Percentiles rank a stretch among this genome's conserved stretches.
Evolutionary conservation across 2,888 invertebrate species (phyloP).

Genomic region (Taphrorychus bicolor): DNA sequence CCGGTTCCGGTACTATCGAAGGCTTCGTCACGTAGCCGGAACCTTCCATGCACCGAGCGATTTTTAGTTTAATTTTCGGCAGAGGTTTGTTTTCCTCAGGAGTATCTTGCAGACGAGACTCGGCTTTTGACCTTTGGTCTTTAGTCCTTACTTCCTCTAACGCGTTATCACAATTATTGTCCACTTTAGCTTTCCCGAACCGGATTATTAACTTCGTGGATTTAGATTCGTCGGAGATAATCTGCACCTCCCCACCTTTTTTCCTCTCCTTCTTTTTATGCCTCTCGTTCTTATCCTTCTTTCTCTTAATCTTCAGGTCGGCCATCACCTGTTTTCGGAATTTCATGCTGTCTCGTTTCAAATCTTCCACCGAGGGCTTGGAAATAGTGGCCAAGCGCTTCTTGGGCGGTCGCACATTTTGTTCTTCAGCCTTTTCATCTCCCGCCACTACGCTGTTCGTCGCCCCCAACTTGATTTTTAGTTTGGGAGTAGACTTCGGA

Average conservation of each 20-base stretch:
- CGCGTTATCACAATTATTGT: conserved; percentile 48
- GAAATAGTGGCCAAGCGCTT: conserved; percentile 70
- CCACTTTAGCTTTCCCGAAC: conserved; percentile 63
- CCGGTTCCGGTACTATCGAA: conserved; percentile 47
- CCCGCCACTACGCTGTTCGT: conserved; percentile 59
- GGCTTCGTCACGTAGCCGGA: conserved; percentile 70
- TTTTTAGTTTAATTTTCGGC: conserved; percentile 83
- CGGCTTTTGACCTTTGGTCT: conserved; percentile 19
- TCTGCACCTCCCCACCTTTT: conserved; percentile 62
- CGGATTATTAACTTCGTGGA: conserved; percentile 78
- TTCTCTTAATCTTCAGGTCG: conserved; percentile 76
- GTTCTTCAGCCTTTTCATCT: conserved; percentile 58
- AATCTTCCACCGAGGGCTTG: conserved; percentile 79
- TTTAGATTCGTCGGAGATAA: conserved; percentile 58
- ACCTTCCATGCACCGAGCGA: conserved; percentile 82
- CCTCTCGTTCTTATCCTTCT: conserved; percentile 64
- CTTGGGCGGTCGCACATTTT: conserved; percentile 77
- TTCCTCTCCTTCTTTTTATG: conserved; percentile 62
- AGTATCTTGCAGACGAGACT: no score
- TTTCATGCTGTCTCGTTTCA: conserved; percentile 87
- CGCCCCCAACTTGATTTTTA: conserved; percentile 74
- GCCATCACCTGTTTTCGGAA: conserved; percentile 85
- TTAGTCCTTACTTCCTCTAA: conserved; percentile 29
- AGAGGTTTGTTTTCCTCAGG: conserved; percentile 49
- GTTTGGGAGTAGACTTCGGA: conserved; percentile 60